phyloP scores from a whole-genome alignment of 2,888 invertebrate species.

The Lapara coniferarum region DNA sequence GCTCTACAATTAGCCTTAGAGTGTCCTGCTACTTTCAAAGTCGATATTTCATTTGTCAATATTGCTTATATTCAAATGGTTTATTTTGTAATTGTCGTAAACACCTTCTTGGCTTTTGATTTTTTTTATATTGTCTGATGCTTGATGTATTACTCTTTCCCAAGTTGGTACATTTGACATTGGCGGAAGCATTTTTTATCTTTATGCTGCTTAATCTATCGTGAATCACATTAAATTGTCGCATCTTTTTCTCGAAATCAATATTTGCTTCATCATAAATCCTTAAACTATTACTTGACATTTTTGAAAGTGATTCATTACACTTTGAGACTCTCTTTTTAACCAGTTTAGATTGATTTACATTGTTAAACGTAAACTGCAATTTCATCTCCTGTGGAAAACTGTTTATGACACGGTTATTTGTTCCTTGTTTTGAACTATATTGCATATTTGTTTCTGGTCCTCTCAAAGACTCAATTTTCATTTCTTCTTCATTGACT shows the following conservation, averaged over 20 bases:
- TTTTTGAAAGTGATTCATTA: neutral
- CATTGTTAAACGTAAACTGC: neutral
- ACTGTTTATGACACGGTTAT: neutral
- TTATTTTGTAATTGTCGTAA: neutral
- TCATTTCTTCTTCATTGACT: slow-evolving; percentile 41
- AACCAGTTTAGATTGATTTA: neutral
- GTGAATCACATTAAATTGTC: slow-evolving; percentile 5
- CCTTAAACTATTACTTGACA: neutral
- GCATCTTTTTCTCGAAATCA: neutral
- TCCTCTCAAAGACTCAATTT: slow-evolving; percentile 26
- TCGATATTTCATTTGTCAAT: too few relatives aligned
- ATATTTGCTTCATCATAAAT: neutral
- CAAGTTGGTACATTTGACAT: slow-evolving; percentile 16
- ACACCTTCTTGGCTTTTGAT: neutral
- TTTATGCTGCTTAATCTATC: neutral
- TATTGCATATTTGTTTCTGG: too few relatives aligned
- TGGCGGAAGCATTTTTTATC: slow-evolving; percentile 18
- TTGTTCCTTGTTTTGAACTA: too few relatives aligned
- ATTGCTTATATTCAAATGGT: too few relatives aligned
- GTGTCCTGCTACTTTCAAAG: too few relatives aligned
- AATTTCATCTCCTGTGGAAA: slow-evolving; percentile 1
- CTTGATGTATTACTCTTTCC: neutral
- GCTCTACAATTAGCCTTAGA: neutral
- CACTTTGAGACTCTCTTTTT: neutral
- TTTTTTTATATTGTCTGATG: neutral